Base-by-base conservation (phyloP, 2,888 invertebrate species). In the Acrobeloides nanus region DNA sequence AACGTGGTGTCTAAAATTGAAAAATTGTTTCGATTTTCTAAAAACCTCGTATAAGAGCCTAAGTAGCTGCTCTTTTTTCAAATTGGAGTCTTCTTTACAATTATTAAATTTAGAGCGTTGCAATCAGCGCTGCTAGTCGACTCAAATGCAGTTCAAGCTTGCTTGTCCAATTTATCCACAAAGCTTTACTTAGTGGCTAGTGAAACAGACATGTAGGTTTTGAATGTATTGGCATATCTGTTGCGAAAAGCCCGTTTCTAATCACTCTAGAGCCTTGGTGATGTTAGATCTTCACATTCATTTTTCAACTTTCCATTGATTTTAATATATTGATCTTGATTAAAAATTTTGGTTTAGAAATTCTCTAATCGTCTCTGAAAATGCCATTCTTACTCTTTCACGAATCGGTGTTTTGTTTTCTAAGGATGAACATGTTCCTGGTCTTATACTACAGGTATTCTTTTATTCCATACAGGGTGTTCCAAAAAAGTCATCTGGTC, bases 301-400 rank as follows among this genome's bases (percentile, higher is more conserved):
- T 42, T 33, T 33, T 43, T 33, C 26, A 10, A 33, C 32, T 2
- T 46, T 27, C 38, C 21, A 23, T 20, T 31, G 31, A 27, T 33
- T 24, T 5, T 38, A 26, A 25, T 25, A 38, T 54, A n/a, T n/a
- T n/a, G n/a, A n/a, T n/a, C n/a, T n/a, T n/a, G n/a, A n/a, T n/a
- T 15, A 35, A 8, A 34, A 18, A 27, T 18, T 17, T 32, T 17
- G 35, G 58, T 60, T 78, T 75, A 89, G 88, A 65, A 87, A 89
- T 77, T 87, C 88, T 0, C 85, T 87, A 0, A 77, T 97, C 27
- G 89, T 97, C 32, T 87, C 90, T 53, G 85, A 88, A 26, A 99
- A 97, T 74, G 92, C 93, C 34, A 92, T 99, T 29, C 86, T 92
- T 43, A 90, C 93, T 82, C 78, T 99, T 75, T 95, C 97, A 0